A percentile compares a stretch with the other conserved stretches of the same genome.
Conservation (phyloP, 2,888 invertebrate species). For the Dromius quadrimaculatus region DNA sequence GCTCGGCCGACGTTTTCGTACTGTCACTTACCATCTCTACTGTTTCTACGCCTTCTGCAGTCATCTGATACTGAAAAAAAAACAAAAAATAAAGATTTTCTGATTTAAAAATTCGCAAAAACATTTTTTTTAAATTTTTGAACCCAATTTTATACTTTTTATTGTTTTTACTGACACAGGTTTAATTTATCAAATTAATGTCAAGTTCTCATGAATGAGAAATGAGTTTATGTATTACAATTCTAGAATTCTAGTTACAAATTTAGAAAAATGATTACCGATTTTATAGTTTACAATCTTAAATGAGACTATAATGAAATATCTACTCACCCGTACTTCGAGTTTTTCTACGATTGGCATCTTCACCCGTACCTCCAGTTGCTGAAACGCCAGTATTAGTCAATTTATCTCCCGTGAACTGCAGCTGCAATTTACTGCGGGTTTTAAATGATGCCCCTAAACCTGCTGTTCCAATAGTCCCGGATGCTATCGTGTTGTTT, state of each 20-base stretch:
- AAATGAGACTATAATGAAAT: not conserved
- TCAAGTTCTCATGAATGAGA: too few species aligned
- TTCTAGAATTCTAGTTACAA: too few species aligned
- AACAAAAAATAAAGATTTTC: constrained; percentile 10
- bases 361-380: constrained; percentile 1
- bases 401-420: constrained; percentile 55
- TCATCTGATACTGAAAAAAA: constrained; percentile 63
- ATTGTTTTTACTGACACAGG: constrained; percentile 27
- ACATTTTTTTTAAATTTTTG: constrained; percentile 1
- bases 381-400: not conserved
- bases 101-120: constrained; percentile 1
- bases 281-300: constrained; percentile 31
- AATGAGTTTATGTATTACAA: too few species aligned
- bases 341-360: constrained; percentile 70
- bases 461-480: not conserved
- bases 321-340: constrained; percentile 75
- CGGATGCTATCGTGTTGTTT: constrained; percentile 49
- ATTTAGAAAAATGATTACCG: not conserved
- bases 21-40: constrained; percentile 67
- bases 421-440: constrained; percentile 62
- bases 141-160: constrained; percentile 16
- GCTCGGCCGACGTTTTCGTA: constrained; percentile 63
- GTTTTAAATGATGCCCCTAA: constrained; percentile 62
- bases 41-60: constrained; percentile 65
- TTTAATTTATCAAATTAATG: too few species aligned